Evolutionary conservation across 2,797 vertebrate species (phyloP), one percentile per base, ranked within the genome.

Genomic region (Notamacropus eugenii): DNA sequence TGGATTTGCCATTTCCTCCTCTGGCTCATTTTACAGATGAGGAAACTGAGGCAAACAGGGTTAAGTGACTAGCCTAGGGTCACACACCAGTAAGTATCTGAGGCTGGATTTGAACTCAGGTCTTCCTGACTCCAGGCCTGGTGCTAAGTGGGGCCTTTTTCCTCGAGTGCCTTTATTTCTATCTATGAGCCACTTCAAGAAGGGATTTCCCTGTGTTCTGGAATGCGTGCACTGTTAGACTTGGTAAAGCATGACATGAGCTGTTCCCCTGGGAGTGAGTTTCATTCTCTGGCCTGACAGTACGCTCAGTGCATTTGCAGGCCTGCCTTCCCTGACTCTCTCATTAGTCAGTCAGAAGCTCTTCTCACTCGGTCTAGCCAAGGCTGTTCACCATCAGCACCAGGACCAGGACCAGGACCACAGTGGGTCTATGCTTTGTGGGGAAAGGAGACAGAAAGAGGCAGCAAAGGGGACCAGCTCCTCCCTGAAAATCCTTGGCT

Each of bases 121-220:
- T 62, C 31, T 74, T 74, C 28, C 67, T 40, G 67, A 40, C n/a
- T 40, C n/a, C n/a, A 46, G n/a, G 67, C n/a, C 19, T 8, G 2
- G 19, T n/a, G 14, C 31, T n/a, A 5, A 54, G 67, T 12, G 87
- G 50, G n/a, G 56, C 58, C 19, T 57, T 90, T 97, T 90, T 96
- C 58, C 52, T 96, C 54, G 58, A 92, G 31, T 67, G n/a, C 52
- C 94, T 46, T 93, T 92, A 34, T 91, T 96, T 96, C 93, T 91
- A 40, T 96, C 94, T 82, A 54, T 95, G 96, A 94, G 91, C 46
- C n/a, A 93, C 94, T 96, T 96, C 56, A 82, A 95, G 34, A 74
- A 95, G 54, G 58, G 34, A 96, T 96, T 95, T 57, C 58, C 34
- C 95, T 62, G 95, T 90, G 91, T 87, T 92, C 95, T 82, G 24